Conservation (phyloP, 2,797 vertebrate species). For the Poeciliopsis infans region DNA sequence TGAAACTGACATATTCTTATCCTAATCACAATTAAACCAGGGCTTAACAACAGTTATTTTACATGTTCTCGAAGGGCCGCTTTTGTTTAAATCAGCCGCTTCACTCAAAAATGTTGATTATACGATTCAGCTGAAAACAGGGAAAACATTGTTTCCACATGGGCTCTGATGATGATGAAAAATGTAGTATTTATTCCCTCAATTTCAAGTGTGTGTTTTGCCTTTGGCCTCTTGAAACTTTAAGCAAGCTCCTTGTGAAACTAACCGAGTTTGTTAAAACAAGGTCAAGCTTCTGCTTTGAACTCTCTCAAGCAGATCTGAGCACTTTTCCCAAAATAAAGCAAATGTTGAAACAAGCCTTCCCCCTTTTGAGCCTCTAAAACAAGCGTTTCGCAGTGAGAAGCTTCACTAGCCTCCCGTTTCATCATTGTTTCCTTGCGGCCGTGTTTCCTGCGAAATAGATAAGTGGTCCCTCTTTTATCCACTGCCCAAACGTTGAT, state of each 20-base stretch:
- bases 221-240: background rate
- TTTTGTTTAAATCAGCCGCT: background rate
- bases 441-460: conserved; percentile 21
- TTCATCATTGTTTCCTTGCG: conserved; percentile 12
- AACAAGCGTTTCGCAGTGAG: conserved; percentile 16
- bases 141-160: conserved; percentile 4
- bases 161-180: background rate
- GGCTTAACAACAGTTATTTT: background rate
- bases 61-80: background rate
- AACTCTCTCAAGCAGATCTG: background rate
- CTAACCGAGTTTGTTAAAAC: conserved; percentile 16
- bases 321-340: conserved; percentile 17
- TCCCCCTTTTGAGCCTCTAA: conserved; percentile 3
- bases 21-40: background rate
- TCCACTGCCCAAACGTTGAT: conserved; percentile 53
- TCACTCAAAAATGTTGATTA: background rate
- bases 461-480: conserved; percentile 28
- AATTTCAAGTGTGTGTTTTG: background rate
- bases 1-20: background rate
- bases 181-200: background rate
- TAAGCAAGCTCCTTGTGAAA: conserved; percentile 28
- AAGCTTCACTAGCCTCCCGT: conserved; percentile 2
- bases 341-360: conserved; percentile 4
- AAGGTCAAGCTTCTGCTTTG: conserved; percentile 30
- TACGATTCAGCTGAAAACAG: background rate